phyloP scores from a whole-genome alignment of 2,797 vertebrate species.

The Chanos chanos region DNA sequence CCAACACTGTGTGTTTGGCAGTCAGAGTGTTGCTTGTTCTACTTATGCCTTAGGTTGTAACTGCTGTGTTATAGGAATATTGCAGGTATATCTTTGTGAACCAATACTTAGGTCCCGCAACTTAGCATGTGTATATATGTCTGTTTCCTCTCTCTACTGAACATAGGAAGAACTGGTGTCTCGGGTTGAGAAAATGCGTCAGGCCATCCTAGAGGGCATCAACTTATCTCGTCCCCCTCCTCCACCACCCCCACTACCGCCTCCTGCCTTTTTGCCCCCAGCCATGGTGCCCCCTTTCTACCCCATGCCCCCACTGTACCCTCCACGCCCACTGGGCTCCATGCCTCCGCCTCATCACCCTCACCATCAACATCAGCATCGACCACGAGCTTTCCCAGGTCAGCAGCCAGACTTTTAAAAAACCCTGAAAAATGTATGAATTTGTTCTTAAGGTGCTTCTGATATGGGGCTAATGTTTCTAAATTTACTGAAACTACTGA shows the following conservation, averaged over 20 bases:
- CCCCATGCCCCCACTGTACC: constrained; percentile 82
- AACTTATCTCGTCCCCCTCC: constrained; percentile 82
- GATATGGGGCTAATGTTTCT: not conserved
- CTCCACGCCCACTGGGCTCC: constrained; percentile 78
- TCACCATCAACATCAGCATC: constrained; percentile 76
- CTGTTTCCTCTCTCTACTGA: not conserved
- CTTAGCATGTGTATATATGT: too few relatives aligned
- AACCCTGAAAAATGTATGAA: not conserved
- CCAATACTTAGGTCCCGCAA: too few relatives aligned
- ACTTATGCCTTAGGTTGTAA: too few relatives aligned
- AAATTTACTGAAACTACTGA: too few relatives aligned
- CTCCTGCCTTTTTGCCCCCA: constrained; percentile 82
- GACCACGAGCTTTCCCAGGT: constrained; percentile 87
- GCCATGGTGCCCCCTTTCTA: constrained; percentile 84
- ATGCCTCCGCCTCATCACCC: constrained; percentile 74
- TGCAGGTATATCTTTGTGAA: too few relatives aligned
- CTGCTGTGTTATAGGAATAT: too few relatives aligned
- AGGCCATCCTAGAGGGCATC: constrained; percentile 88
- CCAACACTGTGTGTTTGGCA: too few relatives aligned
- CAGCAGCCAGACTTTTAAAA: too few relatives aligned
- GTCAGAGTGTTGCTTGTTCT: too few relatives aligned
- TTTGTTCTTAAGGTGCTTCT: not conserved
- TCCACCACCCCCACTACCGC: constrained; percentile 82
- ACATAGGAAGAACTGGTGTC: constrained; percentile 82
- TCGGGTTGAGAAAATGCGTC: constrained; percentile 91